A percentile compares a stretch with the other conserved stretches of the same genome.
These are phyloP conservation scores for Athene noctua DNA, from an alignment of 2,113 vertebrate species.

Conservation along the genomic window DNA sequence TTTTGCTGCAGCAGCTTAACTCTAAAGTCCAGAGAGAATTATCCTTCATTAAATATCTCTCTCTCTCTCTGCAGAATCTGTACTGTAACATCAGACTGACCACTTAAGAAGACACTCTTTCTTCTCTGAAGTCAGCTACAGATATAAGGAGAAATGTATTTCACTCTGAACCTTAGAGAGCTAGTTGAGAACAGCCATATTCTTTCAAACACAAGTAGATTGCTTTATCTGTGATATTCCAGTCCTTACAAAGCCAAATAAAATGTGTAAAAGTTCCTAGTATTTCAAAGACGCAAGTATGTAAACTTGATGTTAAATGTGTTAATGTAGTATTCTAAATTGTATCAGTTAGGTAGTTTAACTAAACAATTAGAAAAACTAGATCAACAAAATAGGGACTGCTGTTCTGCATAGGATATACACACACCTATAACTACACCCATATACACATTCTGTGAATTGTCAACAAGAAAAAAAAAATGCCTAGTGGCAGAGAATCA, in stretches of 20 bases:
- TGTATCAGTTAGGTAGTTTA: constrained; percentile 78
- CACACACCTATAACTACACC: constrained; percentile 56
- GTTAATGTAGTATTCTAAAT: constrained; percentile 78
- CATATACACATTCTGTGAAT: constrained; percentile 60
- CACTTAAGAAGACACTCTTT: constrained; percentile 41
- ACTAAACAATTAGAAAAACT: constrained; percentile 75
- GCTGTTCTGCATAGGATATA: constrained; percentile 64
- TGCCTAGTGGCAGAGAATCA: constrained; percentile 70
- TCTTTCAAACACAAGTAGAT: constrained; percentile 73
- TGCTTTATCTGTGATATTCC: constrained; percentile 77
- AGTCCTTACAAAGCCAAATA: constrained; percentile 83
- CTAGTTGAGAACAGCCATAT: constrained; percentile 82
- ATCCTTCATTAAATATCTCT: not conserved
- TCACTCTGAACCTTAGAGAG: constrained; percentile 75
- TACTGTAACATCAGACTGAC: constrained; percentile 54
- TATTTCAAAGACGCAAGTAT: constrained; percentile 79
- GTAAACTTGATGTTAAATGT: constrained; percentile 80
- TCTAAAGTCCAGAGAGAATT: constrained; percentile 61
- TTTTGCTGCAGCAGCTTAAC: constrained; percentile 62
- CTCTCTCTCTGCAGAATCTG: constrained; percentile 28
- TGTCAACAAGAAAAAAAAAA: constrained; percentile 50
- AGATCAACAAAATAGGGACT: constrained; percentile 73
- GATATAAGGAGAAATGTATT: constrained; percentile 58
- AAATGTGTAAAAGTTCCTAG: constrained; percentile 78
- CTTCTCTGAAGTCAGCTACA: constrained; percentile 72